Base-by-base conservation (phyloP, 2,888 invertebrate genomes). In the Polydrusus pterygomalis region DNA sequence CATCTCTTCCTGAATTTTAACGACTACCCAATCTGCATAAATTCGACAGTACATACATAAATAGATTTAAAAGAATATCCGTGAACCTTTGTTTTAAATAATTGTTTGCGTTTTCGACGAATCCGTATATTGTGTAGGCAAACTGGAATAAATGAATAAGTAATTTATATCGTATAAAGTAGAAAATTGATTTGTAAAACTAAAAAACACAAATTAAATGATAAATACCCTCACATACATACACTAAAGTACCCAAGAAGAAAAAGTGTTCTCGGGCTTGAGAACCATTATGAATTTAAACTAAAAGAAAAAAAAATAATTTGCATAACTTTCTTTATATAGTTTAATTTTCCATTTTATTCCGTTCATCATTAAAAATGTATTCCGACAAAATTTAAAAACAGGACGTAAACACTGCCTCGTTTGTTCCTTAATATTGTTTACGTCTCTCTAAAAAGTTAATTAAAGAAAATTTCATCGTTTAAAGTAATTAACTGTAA, bases 21-120 rank as follows among this genome's bases (percentile, higher is more conserved):
- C 70, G 75, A 75, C 62, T 75, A 67, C 60, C 62, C 71, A 71
- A 68, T 75, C 70, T 75, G 67, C 75, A 75, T 75, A 71, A 74
- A 63, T 64, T 74, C 58, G 18, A 60, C 38, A 10, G 58, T 58
- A 58, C 58, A 58, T 54, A 54, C 54, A 54, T 54, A 54, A 54
- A 30, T 20, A n/a, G 54, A 25, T 54, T n/a, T n/a, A 9, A 30
- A 54, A 30, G 30, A 54, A 30, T 30, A 30, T 54, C 54, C 18
- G 20, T 51, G 18, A 2, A 51, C 43, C 43, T 43, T n/a, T 47
- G 13, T 9, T 17, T 5, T 47, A 17, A 47, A 47, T 47, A 9
- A 47, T 7, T 47, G 9, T 47, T 15, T 43, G 10, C 10, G 10
- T 43, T 5, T 43, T 13, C 43, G 43, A 43, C n/a, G 43, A 6